phyloP scores from a whole-genome alignment of 2,888 invertebrate genomes.

The Chydorus sphaericus region DNA sequence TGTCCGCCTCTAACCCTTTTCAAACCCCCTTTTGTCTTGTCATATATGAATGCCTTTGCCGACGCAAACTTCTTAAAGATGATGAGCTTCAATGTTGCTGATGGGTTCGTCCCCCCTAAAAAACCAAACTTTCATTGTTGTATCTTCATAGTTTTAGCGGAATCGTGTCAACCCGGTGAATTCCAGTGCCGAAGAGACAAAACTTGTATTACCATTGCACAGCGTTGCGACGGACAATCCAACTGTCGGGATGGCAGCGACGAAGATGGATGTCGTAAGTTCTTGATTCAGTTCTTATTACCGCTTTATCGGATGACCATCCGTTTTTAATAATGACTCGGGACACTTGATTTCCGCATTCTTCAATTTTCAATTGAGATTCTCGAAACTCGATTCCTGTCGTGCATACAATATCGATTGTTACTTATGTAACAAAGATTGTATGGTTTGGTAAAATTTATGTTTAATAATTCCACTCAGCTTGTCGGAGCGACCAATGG shows the following conservation, averaged over 20 bases:
- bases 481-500: constrained; percentile 13
- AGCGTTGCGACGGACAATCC: constrained; percentile 36
- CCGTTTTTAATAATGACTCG: too few relatives aligned
- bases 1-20: too few relatives aligned
- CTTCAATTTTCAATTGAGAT: too few relatives aligned
- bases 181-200: constrained; percentile 40
- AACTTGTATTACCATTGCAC: constrained; percentile 38
- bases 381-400: too few relatives aligned
- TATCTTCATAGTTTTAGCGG: constrained; percentile 11
- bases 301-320: too few relatives aligned
- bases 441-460: constrained; percentile 14
- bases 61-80: too few relatives aligned
- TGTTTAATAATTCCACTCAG: neutral
- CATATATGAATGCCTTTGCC: too few relatives aligned
- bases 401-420: too few relatives aligned
- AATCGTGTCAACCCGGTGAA: constrained; percentile 36
- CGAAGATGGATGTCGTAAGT: constrained; percentile 44
- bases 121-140: too few relatives aligned
- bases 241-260: constrained; percentile 47
- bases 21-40: neutral
- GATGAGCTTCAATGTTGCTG: too few relatives aligned
- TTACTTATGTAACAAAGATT: neutral
- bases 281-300: neutral
- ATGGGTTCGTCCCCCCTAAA: too few relatives aligned
- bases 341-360: too few relatives aligned